phyloP scores from a whole-genome alignment of 2,888 invertebrate genomes.

The Agrochola lychnidis region DNA sequence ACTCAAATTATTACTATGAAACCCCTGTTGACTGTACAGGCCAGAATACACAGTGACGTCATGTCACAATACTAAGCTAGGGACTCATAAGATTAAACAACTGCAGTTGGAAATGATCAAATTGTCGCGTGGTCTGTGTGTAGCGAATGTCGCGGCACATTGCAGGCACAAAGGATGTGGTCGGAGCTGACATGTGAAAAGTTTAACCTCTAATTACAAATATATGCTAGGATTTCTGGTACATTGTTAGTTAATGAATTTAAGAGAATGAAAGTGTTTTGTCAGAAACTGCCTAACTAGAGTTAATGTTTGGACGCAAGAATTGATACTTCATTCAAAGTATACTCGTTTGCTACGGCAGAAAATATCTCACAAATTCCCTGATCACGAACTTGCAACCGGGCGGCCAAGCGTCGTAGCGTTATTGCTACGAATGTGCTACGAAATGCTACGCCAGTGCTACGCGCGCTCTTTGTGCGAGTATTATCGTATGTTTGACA shows the following conservation, averaged over 20 bases:
- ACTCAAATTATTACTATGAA: neutral
- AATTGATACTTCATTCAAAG: neutral
- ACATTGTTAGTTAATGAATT: neutral
- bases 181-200: neutral
- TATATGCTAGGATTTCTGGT: neutral
- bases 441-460: conserved; percentile 36
- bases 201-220: conserved; percentile 5
- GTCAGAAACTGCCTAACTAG: neutral
- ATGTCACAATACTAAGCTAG: conserved; percentile 16
- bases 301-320: neutral
- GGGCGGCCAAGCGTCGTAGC: conserved; percentile 9
- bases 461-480: neutral
- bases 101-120: conserved; percentile 40
- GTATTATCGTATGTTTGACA: neutral
- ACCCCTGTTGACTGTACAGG: too few species aligned
- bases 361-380: neutral
- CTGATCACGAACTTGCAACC: neutral
- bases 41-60: conserved; percentile 11
- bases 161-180: neutral
- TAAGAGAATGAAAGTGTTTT: neutral
- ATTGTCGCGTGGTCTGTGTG: neutral
- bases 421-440: conserved; percentile 34
- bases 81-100: conserved; percentile 31
- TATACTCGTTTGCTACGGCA: too few species aligned
- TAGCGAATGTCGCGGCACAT: neutral